phyloP scores from a whole-genome alignment of 2,113 vertebrate species.

The Gambusia holbrooki region DNA sequence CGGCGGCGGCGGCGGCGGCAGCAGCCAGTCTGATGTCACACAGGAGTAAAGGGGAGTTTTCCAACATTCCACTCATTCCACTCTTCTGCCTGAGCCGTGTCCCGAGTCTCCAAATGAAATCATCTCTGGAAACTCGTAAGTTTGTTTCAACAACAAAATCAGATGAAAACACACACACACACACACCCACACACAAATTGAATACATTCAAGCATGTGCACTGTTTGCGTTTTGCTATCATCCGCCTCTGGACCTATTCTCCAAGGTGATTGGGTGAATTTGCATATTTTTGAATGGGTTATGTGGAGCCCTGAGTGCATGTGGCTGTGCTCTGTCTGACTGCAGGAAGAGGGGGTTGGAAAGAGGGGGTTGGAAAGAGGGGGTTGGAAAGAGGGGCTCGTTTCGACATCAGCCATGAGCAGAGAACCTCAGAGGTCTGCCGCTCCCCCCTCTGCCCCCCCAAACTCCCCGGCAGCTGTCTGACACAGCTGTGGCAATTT shows the following conservation, averaged over 20 bases:
- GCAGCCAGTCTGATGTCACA: conserved; percentile 57
- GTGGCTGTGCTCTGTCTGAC: conserved; percentile 48
- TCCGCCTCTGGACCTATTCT: conserved; percentile 38
- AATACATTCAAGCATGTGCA: not conserved
- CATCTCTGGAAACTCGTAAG: conserved; percentile 30
- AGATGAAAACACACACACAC: not conserved
- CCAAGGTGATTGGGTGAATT: conserved; percentile 52
- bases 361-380: not conserved
- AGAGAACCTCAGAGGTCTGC: conserved; percentile 1
- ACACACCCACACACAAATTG: not conserved
- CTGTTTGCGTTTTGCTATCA: conserved; percentile 14
- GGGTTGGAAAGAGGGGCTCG: conserved; percentile 2
- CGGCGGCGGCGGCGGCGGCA: no score
- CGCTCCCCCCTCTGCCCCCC: no score
- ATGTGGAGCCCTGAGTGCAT: conserved; percentile 18
- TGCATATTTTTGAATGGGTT: conserved; percentile 72
- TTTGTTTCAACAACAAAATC: conserved; percentile 24
- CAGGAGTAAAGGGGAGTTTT: conserved; percentile 21
- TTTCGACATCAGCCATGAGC: conserved; percentile 54
- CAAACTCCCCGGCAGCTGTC: conserved; percentile 64
- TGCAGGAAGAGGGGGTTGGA: conserved; percentile 44
- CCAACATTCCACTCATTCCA: not conserved
- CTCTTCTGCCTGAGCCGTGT: conserved; percentile 44
- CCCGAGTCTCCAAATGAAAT: conserved; percentile 54
- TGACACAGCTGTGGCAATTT: conserved; percentile 73